Evolutionary conservation across 2,888 invertebrate genomes (phyloP).

Genomic region (Synanthedon vespiformis): DNA sequence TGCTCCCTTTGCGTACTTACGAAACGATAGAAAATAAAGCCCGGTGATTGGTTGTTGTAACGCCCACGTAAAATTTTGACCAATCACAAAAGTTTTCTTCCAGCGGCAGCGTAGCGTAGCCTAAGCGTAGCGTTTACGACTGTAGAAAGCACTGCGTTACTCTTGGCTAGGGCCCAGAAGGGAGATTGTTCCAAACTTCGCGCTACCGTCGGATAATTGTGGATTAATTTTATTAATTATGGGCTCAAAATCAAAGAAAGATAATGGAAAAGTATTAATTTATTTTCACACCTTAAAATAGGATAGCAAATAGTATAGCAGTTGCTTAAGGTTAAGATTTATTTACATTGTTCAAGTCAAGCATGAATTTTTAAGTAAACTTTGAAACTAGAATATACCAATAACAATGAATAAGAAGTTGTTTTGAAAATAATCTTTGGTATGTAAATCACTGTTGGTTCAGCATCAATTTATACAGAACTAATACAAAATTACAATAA

Average conservation of each 20-base stretch:
- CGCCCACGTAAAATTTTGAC: too few relatives aligned
- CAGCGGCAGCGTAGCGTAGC: too few relatives aligned
- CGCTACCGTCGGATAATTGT: too few relatives aligned
- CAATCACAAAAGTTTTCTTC: too few relatives aligned
- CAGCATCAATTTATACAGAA: conserved; percentile 17
- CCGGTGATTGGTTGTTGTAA: too few relatives aligned
- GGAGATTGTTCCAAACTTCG: too few relatives aligned
- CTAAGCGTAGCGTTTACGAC: too few relatives aligned
- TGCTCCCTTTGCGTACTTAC: too few relatives aligned
- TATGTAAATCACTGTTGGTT: conserved; percentile 26
- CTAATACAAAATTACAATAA: not conserved
- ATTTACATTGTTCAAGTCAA: conserved; percentile 21
- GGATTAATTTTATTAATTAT: too few relatives aligned
- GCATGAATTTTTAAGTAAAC: conserved; percentile 3
- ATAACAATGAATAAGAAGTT: conserved; percentile 8
- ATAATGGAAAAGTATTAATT: conserved; percentile 61
- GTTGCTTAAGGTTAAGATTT: conserved; percentile 9
- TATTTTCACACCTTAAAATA: conserved; percentile 48
- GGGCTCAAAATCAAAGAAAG: not conserved
- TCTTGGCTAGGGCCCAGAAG: too few relatives aligned
- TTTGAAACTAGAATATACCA: conserved; percentile 6
- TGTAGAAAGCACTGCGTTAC: too few relatives aligned
- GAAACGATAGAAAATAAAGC: too few relatives aligned
- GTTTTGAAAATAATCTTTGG: conserved; percentile 30
- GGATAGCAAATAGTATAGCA: conserved; percentile 10